A percentile compares a stretch with the other conserved stretches of the same genome.
Evolutionary conservation across 2,888 invertebrate species (phyloP).

Genomic region (Leptinotarsa rubiginosa): DNA sequence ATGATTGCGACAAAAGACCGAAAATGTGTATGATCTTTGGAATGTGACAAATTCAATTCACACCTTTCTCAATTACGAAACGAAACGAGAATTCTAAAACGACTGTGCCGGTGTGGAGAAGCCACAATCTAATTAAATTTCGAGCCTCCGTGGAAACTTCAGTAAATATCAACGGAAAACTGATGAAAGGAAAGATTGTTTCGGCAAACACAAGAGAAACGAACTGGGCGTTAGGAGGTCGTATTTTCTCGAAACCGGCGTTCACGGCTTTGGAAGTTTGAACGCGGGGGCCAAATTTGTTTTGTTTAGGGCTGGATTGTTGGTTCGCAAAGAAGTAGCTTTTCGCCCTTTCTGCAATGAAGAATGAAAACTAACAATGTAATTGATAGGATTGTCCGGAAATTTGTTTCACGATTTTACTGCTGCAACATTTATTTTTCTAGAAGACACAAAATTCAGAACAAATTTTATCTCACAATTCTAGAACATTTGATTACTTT

Average conservation of each 20-base stretch:
- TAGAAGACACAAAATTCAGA: too few species aligned
- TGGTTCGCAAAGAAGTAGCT: conserved; percentile 10
- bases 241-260: conserved; percentile 3
- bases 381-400: neutral
- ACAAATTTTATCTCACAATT: too few species aligned
- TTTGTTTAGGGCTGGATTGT: conserved; percentile 21
- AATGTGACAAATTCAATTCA: neutral
- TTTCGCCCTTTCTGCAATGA: neutral
- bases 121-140: conserved; percentile 21
- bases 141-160: conserved; percentile 6
- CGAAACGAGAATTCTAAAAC: neutral
- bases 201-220: conserved; percentile 16
- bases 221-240: conserved; percentile 7
- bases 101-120: neutral
- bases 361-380: neutral
- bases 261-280: conserved; percentile 20
- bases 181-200: conserved; percentile 23
- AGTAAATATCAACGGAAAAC: conserved; percentile 26
- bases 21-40: neutral
- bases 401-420: too few species aligned
- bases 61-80: neutral
- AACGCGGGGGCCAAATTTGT: conserved; percentile 20
- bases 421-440: too few species aligned
- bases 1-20: neutral
- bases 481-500: too few species aligned